Evolutionary conservation across 1,140 invertebrate species (phyloP).

Genomic region (Melitaea cinxia): DNA sequence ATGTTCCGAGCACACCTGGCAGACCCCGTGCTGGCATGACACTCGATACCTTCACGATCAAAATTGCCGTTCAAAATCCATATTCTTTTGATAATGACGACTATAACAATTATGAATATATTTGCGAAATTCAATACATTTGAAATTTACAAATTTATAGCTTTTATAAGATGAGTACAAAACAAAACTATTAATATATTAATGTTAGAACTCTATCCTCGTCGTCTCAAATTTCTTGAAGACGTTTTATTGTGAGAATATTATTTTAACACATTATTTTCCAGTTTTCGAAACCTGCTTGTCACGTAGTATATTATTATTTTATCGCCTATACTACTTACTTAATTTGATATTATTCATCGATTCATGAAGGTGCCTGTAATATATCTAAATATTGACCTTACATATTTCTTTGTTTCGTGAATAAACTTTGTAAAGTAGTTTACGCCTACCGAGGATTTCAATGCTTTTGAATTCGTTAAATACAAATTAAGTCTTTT

Average conservation of each 20-base stretch:
- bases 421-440: constrained; percentile 31
- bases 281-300: constrained; percentile 8
- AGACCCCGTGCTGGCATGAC: constrained; percentile 70
- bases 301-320: neutral
- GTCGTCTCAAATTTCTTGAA: constrained; percentile 22
- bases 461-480: constrained; percentile 53
- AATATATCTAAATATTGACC: constrained; percentile 4
- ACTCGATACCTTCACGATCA: constrained; percentile 62
- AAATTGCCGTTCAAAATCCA: constrained; percentile 47
- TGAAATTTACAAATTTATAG: constrained; percentile 24
- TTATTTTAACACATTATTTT: constrained; percentile 19
- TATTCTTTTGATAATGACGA: constrained; percentile 38
- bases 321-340: neutral
- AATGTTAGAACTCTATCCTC: constrained; percentile 17
- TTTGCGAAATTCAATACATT: constrained; percentile 45
- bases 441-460: constrained; percentile 45
- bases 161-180: constrained; percentile 21
- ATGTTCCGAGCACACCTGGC: constrained; percentile 73
- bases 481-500: constrained; percentile 56
- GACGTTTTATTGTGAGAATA: constrained; percentile 25
- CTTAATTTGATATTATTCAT: neutral
- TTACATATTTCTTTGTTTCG: constrained; percentile 32
- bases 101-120: constrained; percentile 49
- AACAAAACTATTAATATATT: constrained; percentile 21
- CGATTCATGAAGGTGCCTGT: too few species aligned